Conservation (phyloP, 1,140 invertebrate genomes). For the Nephila pilipes region DNA sequence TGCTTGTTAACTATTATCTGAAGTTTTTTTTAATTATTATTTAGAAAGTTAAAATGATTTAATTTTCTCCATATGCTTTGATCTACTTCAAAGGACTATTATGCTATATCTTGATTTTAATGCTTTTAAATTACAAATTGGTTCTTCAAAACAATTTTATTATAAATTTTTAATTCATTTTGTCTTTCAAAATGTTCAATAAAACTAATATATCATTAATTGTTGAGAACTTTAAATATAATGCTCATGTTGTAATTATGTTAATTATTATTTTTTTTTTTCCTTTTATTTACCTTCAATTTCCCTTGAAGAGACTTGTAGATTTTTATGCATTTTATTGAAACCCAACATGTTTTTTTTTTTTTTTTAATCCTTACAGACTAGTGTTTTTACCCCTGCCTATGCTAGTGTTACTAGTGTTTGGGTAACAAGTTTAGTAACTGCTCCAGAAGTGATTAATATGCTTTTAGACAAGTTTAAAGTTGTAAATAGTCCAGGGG, state of each 20-base stretch:
- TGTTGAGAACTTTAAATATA: no score
- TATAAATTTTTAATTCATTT: no score
- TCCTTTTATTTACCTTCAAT: background rate
- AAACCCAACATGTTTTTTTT: background rate
- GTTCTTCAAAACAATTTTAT: no score
- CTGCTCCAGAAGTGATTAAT: conserved; percentile 91
- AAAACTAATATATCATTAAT: no score
- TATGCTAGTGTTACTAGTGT: conserved; percentile 92
- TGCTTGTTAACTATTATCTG: no score
- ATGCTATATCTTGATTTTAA: no score
- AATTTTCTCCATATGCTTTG: no score
- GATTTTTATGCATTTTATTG: background rate
- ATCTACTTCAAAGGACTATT: no score
- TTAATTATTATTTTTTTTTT: background rate
- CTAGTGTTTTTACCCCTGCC: conserved; percentile 92
- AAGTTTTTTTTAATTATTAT: no score
- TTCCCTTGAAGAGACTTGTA: background rate
- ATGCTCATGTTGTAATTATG: background rate
- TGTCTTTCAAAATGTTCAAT: no score
- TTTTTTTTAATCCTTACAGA: conserved; percentile 81
- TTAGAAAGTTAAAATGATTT: no score
- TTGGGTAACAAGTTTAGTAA: conserved; percentile 91
- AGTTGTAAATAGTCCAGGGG: conserved; percentile 88
- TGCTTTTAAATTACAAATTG: no score
- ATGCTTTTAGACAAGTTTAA: conserved; percentile 93